Evolutionary conservation across 2,888 invertebrate species (phyloP).

Genomic region (Zootermopsis nevadensis): DNA sequence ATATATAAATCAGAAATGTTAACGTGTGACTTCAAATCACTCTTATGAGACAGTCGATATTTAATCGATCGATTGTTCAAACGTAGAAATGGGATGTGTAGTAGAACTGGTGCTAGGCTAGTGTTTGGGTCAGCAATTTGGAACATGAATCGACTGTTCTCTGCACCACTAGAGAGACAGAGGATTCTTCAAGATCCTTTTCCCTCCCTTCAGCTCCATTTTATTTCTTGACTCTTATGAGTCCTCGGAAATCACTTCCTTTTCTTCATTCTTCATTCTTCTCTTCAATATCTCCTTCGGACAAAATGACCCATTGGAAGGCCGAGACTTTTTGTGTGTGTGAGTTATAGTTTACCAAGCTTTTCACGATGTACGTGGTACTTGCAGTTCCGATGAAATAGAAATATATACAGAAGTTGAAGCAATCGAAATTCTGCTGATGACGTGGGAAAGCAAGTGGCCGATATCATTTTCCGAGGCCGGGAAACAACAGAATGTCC

Average conservation of each 20-base stretch:
- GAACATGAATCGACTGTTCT: constrained; percentile 1
- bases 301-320: neutral
- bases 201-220: neutral
- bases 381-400: neutral
- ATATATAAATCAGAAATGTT: too few species aligned
- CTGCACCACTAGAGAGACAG: neutral
- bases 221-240: neutral
- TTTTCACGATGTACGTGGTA: neutral
- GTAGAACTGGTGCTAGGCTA: too few species aligned
- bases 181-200: neutral
- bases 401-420: neutral
- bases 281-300: neutral
- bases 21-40: too few species aligned
- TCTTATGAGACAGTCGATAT: too few species aligned
- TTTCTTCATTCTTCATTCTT: neutral
- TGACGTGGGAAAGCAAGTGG: neutral
- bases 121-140: constrained; percentile 30
- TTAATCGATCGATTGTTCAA: too few species aligned
- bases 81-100: too few species aligned
- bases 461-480: neutral
- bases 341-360: neutral
- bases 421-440: constrained; percentile 6
- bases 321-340: neutral
- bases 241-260: neutral
- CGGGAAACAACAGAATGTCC: constrained; percentile 9